A percentile compares a stretch with the other conserved stretches of the same genome.
phyloP scores from a whole-genome alignment of 2,888 invertebrate species.

The Brenthis hecate region DNA sequence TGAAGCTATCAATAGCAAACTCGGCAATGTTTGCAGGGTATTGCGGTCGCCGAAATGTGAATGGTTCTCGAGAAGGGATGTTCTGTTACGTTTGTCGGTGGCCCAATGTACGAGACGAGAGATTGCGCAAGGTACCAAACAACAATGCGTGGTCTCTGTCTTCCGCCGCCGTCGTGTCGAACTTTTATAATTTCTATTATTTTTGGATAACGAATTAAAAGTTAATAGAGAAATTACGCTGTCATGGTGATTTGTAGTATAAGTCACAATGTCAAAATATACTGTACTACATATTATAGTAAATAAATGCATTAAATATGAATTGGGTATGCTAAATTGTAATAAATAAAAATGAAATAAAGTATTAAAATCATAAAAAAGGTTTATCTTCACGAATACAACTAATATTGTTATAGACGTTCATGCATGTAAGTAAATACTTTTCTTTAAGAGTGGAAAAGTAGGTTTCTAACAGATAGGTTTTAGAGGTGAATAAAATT shows the following conservation, averaged over 20 bases:
- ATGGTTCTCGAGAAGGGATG: constrained; percentile 42
- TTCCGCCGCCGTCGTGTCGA: constrained; percentile 46
- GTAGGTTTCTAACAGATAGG: constrained; percentile 50
- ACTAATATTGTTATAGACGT: constrained; percentile 41
- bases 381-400: constrained; percentile 33
- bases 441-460: constrained; percentile 44
- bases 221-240: constrained; percentile 58
- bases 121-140: constrained; percentile 22
- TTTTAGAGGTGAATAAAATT: constrained; percentile 52
- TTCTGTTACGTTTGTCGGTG: constrained; percentile 43
- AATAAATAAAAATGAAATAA: constrained; percentile 18
- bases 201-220: constrained; percentile 30
- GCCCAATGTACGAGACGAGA: constrained; percentile 26
- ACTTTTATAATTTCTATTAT: constrained; percentile 22
- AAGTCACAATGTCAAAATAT: constrained; percentile 45
- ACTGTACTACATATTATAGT: constrained; percentile 63
- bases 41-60: constrained; percentile 37
- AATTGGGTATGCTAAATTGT: constrained; percentile 57
- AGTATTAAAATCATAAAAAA: background rate
- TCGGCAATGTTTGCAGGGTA: constrained; percentile 5
- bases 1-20: background rate
- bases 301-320: constrained; percentile 54
- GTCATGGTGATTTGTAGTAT: constrained; percentile 50
- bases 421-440: constrained; percentile 48
- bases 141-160: constrained; percentile 54